phyloP scores from a whole-genome alignment of 2,113 vertebrate species.

The Vulpes ferrilata region DNA sequence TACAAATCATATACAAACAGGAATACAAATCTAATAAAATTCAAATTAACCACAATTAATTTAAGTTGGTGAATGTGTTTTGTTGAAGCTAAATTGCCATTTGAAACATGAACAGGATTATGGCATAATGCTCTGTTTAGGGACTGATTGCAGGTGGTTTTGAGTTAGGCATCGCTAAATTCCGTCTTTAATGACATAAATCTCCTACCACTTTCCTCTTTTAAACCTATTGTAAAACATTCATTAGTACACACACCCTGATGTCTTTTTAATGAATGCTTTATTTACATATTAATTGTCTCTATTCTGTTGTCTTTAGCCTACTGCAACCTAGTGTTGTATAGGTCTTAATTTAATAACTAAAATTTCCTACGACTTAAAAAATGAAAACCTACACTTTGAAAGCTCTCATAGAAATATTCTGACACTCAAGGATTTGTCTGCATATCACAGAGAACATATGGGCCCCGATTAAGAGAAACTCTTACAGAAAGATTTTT shows the following conservation, averaged over 20 bases:
- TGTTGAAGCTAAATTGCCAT: neutral
- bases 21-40: conserved; percentile 29
- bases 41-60: conserved; percentile 43
- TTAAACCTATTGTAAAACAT: conserved; percentile 28
- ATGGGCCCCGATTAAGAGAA: neutral
- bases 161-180: neutral
- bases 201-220: neutral
- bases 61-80: conserved; percentile 39
- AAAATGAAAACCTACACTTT: neutral
- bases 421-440: neutral
- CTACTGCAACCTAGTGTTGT: neutral
- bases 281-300: conserved; percentile 53
- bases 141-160: conserved; percentile 22
- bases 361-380: neutral
- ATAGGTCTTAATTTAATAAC: neutral
- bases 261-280: neutral
- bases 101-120: neutral
- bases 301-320: neutral
- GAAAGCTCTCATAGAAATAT: neutral
- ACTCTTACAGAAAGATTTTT: neutral
- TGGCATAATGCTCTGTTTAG: neutral
- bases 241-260: neutral
- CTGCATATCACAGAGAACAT: neutral
- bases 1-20: neutral
- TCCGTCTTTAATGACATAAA: neutral